A percentile compares a stretch with the other conserved stretches of the same genome.
These are phyloP conservation scores for Rhinolophus ferrumequinum DNA, from an alignment of 2,113 vertebrate species.

Conservation along the genomic window DNA sequence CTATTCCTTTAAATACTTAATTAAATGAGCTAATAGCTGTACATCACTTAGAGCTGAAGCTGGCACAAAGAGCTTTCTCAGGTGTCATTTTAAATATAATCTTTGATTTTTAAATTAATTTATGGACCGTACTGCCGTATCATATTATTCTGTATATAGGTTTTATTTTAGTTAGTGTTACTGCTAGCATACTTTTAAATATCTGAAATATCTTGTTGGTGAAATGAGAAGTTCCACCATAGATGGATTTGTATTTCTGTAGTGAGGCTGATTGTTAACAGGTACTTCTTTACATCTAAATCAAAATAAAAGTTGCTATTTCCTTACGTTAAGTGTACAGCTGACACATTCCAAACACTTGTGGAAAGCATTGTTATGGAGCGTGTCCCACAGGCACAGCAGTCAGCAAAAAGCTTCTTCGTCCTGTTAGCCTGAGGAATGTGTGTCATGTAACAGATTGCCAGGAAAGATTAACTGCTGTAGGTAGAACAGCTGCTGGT, in stretches of 20 bases:
- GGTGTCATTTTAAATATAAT: neutral
- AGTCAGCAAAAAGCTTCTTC: constrained; percentile 86
- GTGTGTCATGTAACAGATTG: constrained; percentile 82
- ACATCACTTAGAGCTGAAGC: neutral
- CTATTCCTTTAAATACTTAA: neutral
- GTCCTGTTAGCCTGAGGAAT: constrained; percentile 82
- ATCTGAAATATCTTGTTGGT: neutral
- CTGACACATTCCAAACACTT: constrained; percentile 63
- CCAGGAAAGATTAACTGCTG: constrained; percentile 87
- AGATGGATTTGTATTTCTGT: neutral
- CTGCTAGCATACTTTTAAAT: constrained; percentile 37
- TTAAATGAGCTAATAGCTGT: neutral
- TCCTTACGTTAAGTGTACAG: neutral
- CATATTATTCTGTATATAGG: neutral
- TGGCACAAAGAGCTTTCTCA: neutral
- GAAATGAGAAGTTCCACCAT: constrained; percentile 33
- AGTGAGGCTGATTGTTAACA: neutral
- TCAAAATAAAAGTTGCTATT: constrained; percentile 34
- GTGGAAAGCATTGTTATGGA: constrained; percentile 64
- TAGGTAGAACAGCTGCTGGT: constrained; percentile 84
- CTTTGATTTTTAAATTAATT: neutral
- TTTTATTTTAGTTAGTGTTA: neutral
- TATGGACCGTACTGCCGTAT: neutral
- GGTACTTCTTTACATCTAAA: constrained; percentile 20
- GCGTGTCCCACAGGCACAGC: constrained; percentile 82